Evolutionary conservation across 2,888 invertebrate genomes (phyloP).

Genomic region (Gerris lacustris): DNA sequence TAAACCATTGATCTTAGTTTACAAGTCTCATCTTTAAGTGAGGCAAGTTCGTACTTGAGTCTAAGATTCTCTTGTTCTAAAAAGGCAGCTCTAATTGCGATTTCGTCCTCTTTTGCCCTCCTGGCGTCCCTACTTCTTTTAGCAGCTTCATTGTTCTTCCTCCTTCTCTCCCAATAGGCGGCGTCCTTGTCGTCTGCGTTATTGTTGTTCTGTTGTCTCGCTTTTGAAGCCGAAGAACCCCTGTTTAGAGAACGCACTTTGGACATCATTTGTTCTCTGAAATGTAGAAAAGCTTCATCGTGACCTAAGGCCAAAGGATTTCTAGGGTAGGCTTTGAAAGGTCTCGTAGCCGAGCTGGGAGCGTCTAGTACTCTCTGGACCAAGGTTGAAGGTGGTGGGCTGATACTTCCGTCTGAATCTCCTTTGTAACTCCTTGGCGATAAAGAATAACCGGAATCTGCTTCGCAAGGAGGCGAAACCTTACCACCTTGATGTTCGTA

Average conservation of each 20-base stretch:
- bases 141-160: slow-evolving; percentile 89
- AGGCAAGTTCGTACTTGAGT: slow-evolving; percentile 54
- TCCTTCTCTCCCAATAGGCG: slow-evolving; percentile 73
- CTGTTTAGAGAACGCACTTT: slow-evolving; percentile 50
- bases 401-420: background rate
- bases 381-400: slow-evolving; percentile 14
- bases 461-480: background rate
- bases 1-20: slow-evolving; percentile 44
- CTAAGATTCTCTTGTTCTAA: slow-evolving; percentile 79
- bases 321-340: slow-evolving; percentile 60
- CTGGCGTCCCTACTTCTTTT: slow-evolving; percentile 81
- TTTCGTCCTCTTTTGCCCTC: slow-evolving; percentile 79
- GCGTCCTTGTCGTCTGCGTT: slow-evolving; percentile 48
- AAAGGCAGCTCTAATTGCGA: slow-evolving; percentile 75
- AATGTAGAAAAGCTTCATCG: slow-evolving; percentile 56
- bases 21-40: slow-evolving; percentile 50
- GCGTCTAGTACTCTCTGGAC: slow-evolving; percentile 23
- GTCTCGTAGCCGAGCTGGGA: slow-evolving; percentile 38
- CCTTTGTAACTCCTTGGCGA: background rate
- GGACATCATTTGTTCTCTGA: slow-evolving; percentile 53
- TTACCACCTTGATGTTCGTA: slow-evolving; percentile 1
- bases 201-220: slow-evolving; percentile 25
- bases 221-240: background rate
- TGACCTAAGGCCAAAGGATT: slow-evolving; percentile 48
- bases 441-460: slow-evolving; percentile 7